A percentile compares a stretch with the other conserved stretches of the same genome.
phyloP scores from a whole-genome alignment of 2,888 invertebrate species.

The Plusia festucae region DNA sequence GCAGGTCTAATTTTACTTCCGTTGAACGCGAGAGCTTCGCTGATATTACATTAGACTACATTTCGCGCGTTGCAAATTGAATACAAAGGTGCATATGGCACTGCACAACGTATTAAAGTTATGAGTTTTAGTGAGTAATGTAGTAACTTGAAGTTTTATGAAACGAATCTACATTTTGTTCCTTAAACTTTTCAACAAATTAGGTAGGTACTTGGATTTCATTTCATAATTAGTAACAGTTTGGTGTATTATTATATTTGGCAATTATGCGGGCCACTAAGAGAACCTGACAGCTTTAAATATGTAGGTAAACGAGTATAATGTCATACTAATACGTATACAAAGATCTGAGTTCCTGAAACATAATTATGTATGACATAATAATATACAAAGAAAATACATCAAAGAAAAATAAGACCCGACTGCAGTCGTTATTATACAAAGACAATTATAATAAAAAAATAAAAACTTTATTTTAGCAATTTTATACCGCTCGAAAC shows the following conservation, averaged over 20 bases:
- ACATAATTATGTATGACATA: neutral
- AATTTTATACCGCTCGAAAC: slow-evolving; percentile 30
- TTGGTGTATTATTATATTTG: neutral
- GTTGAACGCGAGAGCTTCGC: slow-evolving; percentile 53
- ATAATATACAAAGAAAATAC: neutral
- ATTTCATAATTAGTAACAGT: neutral
- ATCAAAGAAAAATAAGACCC: neutral
- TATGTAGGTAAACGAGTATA: neutral
- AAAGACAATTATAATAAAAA: slow-evolving; percentile 36
- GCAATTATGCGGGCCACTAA: neutral
- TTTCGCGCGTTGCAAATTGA: slow-evolving; percentile 21
- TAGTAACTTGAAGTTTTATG: neutral
- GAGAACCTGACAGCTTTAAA: neutral
- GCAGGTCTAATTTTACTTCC: slow-evolving; percentile 56
- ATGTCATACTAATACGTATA: neutral
- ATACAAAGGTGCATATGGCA: neutral
- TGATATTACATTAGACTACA: slow-evolving; percentile 51
- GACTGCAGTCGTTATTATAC: slow-evolving; percentile 4
- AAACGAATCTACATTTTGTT: neutral
- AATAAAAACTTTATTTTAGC: slow-evolving; percentile 25
- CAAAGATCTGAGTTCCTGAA: neutral
- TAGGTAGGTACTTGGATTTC: neutral
- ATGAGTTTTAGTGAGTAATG: slow-evolving; percentile 5
- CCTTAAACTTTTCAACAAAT: neutral
- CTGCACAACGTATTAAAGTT: neutral